phyloP scores from a whole-genome alignment of 2,797 vertebrate species.

The Pangasius djambal region DNA sequence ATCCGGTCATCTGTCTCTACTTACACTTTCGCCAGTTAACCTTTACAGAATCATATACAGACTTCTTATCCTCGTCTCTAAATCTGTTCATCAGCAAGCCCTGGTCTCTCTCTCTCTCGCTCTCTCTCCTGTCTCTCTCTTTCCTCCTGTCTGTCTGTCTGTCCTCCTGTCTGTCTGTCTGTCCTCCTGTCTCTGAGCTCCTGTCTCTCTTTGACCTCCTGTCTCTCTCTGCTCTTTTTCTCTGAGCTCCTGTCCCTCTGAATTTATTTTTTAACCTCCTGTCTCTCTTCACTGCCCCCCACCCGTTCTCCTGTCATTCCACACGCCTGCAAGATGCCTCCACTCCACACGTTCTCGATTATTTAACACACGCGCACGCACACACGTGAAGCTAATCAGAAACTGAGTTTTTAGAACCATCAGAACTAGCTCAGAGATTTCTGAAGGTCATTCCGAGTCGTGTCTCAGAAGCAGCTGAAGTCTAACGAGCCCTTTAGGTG shows the following conservation, averaged over 20 bases:
- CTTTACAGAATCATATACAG: background rate
- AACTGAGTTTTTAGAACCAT: background rate
- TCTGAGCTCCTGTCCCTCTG: background rate
- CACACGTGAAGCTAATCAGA: background rate
- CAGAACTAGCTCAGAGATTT: background rate
- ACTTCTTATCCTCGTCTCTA: background rate
- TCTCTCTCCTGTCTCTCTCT: background rate
- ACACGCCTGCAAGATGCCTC: background rate
- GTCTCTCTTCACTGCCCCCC: background rate
- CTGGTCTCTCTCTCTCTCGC: background rate
- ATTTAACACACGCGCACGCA: background rate
- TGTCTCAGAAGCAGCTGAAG: background rate
- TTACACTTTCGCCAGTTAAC: background rate
- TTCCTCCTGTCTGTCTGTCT: background rate
- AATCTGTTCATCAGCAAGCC: background rate
- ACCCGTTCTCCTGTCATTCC: background rate
- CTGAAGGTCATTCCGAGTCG: background rate
- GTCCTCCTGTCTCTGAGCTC: background rate
- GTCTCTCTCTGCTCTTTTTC: background rate
- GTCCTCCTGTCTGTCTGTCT: background rate
- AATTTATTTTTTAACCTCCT: background rate
- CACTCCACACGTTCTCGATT: background rate
- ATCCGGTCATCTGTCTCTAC: background rate
- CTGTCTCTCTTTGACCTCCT: background rate
- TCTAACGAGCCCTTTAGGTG: background rate